Conservation (phyloP, 2,888 invertebrate species). For the Auanema sp. region DNA sequence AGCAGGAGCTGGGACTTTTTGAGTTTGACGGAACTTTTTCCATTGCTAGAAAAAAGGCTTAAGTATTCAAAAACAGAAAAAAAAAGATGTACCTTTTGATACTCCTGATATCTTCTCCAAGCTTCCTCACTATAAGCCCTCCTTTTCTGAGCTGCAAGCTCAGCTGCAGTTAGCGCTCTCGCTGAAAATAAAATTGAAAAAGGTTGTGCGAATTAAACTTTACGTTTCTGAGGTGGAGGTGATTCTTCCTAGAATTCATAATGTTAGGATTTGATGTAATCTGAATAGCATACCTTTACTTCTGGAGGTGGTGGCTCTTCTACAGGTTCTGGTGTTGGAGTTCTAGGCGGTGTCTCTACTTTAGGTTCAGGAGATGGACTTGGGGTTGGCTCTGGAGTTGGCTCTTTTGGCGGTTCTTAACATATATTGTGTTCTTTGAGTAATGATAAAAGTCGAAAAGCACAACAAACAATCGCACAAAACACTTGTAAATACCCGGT, state of each 20-base stretch:
- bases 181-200: slow-evolving; percentile 24
- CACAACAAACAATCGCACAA: too few relatives aligned
- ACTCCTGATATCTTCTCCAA: slow-evolving; percentile 59
- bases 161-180: slow-evolving; percentile 46
- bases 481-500: too few relatives aligned
- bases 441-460: too few relatives aligned
- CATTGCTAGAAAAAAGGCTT: slow-evolving; percentile 49
- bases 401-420: slow-evolving; percentile 16
- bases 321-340: slow-evolving; percentile 39
- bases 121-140: slow-evolving; percentile 62
- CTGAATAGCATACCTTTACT: neutral
- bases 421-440: too few relatives aligned
- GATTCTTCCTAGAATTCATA: slow-evolving; percentile 18
- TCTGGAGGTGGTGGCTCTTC: slow-evolving; percentile 12
- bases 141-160: slow-evolving; percentile 53
- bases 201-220: neutral
- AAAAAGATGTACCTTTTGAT: slow-evolving; percentile 50
- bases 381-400: slow-evolving; percentile 24
- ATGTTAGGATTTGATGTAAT: neutral
- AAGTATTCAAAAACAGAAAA: neutral
- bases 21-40: slow-evolving; percentile 62
- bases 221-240: slow-evolving; percentile 23
- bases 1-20: slow-evolving; percentile 21
- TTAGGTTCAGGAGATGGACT: slow-evolving; percentile 27
- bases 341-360: slow-evolving; percentile 23